Evolutionary conservation across 2,888 invertebrate genomes (phyloP), one percentile per base, ranked within the genome.

Genomic region (Xanthorhoe spadicearia): DNA sequence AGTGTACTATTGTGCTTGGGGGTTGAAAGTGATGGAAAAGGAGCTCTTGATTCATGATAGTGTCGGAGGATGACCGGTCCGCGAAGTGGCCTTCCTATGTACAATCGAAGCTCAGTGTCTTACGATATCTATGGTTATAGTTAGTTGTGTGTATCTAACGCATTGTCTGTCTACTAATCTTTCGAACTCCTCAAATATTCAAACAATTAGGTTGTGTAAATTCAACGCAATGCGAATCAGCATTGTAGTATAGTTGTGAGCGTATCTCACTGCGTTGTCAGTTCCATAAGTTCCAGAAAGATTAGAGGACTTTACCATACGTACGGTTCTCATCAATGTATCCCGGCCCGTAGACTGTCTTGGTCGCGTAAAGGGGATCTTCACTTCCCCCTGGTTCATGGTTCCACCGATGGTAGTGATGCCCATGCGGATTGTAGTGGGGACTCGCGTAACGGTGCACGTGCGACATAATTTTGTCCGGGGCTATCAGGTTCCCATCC

Each of bases 101-200:
- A 90, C 87, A 89, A 80, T 82, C 70, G 75, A 88, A 89, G 88
- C 85, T 83, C 81, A 83, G 82, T 86, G 85, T 86, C 83, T 87
- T 92, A 93, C 93, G 93, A 93, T 93, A 88, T 93, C 93, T 93
- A 93, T 93, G 93, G 93, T 93, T 91, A 90, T 85, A 76, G 84
- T 86, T 79, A 88, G 83, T 81, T 77, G 77, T 83, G 80, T 79
- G 48, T 72, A 79, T 77, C 80, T 83, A 80, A 77, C 77, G 79
- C 73, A 74, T 72, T 77, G 32, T 32, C 78, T 84, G 80, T 84
- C 76, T 76, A 83, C 86, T 85, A 83, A 86, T 84, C 82, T 86
- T 85, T 82, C 67, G 48, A 35, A 53, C 57, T 57, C 51, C 43
- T 4, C 19, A 50, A 50, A 19, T 50, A 50, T 38, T 13, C 46